A percentile compares a stretch with the other conserved stretches of the same genome.
Conservation (phyloP, 2,113 vertebrate genomes). For the Sitta europaea region DNA sequence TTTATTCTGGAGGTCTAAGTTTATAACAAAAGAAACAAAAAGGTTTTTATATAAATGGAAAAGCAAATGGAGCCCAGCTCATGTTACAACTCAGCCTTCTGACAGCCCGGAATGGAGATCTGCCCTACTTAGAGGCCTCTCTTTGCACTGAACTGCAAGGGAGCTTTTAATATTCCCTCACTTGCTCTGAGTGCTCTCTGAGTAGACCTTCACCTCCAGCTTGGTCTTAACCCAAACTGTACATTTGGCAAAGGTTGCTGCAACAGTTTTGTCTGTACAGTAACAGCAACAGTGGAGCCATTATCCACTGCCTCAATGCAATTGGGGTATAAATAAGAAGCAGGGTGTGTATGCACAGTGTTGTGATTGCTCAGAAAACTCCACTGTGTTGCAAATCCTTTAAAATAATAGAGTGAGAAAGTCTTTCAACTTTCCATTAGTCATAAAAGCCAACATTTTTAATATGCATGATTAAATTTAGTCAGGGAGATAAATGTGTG, state of each 20-base stretch:
- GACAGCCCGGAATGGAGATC: slow-evolving; percentile 48
- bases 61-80: slow-evolving; percentile 61
- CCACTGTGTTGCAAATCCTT: not conserved
- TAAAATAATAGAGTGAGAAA: not conserved
- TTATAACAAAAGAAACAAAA: slow-evolving; percentile 69
- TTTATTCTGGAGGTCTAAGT: slow-evolving; percentile 59
- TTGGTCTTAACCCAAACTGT: not conserved
- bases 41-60: slow-evolving; percentile 65
- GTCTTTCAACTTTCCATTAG: slow-evolving; percentile 8
- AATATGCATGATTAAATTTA: not conserved
- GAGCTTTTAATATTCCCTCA: slow-evolving; percentile 34
- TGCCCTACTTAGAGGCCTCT: slow-evolving; percentile 56
- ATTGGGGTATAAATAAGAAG: not conserved
- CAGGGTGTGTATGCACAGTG: not conserved
- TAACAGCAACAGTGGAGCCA: not conserved
- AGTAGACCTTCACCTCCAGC: slow-evolving; percentile 30
- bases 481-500: not conserved
- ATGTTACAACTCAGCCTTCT: slow-evolving; percentile 65
- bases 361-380: not conserved
- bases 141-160: slow-evolving; percentile 27
- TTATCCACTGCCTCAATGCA: not conserved
- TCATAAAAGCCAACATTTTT: slow-evolving; percentile 13
- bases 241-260: slow-evolving; percentile 8
- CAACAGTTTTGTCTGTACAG: slow-evolving; percentile 1
- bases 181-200: slow-evolving; percentile 39